phyloP scores from a whole-genome alignment of 2,797 vertebrate species.

The Arvicola amphibius region DNA sequence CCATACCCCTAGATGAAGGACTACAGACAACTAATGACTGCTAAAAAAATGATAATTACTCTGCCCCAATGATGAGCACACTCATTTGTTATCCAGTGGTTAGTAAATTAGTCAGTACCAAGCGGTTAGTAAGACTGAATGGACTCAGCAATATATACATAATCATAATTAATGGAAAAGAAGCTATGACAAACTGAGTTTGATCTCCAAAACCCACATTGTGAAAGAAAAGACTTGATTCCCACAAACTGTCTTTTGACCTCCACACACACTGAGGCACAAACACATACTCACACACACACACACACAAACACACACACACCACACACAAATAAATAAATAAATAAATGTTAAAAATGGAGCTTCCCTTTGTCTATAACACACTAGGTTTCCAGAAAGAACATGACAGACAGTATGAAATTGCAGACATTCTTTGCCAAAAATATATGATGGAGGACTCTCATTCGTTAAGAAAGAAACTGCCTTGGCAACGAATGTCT shows the following conservation, averaged over 20 bases:
- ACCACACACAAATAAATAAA: background rate
- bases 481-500: conserved; percentile 30
- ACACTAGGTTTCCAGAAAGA: background rate
- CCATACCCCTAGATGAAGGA: background rate
- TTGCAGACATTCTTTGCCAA: conserved; percentile 10
- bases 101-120: background rate
- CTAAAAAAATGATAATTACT: background rate
- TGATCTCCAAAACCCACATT: background rate
- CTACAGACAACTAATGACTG: background rate
- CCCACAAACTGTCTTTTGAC: background rate
- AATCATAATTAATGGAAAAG: background rate
- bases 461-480: no score
- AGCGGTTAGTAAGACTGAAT: no score
- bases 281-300: background rate
- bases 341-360: conserved; percentile 4
- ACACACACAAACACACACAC: no score
- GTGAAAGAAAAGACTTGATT: background rate
- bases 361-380: conserved; percentile 28
- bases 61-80: no score
- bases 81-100: no score
- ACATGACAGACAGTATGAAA: background rate
- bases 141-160: no score
- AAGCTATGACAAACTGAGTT: background rate
- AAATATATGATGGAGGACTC: no score
- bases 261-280: background rate